These are phyloP conservation scores for Lonchura striata DNA, from an alignment of 2,113 vertebrate species.

Conservation along the genomic window DNA sequence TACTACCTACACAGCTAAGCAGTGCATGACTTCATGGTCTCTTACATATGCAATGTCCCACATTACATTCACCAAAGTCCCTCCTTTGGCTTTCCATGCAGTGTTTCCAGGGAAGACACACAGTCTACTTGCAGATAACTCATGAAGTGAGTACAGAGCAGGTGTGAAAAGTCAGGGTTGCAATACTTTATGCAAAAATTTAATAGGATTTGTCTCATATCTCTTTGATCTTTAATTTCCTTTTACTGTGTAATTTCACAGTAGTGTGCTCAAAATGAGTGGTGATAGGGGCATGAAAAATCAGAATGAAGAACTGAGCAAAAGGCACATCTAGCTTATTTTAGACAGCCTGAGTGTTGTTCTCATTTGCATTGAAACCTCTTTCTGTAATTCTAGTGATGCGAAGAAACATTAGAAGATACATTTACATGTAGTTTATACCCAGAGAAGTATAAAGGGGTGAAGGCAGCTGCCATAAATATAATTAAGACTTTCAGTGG, in stretches of 20 bases:
- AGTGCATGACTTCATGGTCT: not conserved
- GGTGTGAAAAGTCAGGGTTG: not conserved
- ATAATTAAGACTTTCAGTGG: not conserved
- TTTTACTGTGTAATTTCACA: not conserved
- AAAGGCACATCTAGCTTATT: not conserved
- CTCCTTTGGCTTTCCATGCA: not conserved
- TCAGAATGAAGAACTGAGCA: not conserved
- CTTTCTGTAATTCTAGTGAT: not conserved
- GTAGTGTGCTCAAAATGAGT: not conserved
- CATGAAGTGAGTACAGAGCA: not conserved
- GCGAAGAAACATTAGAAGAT: not conserved
- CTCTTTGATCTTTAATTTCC: conserved; percentile 18
- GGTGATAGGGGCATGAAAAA: not conserved
- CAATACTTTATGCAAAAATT: not conserved
- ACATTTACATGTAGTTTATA: not conserved
- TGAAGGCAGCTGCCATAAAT: not conserved
- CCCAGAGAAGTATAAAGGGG: not conserved
- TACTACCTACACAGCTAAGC: not conserved
- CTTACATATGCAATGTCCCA: not conserved
- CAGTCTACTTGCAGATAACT: not conserved
- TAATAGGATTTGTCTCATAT: not conserved
- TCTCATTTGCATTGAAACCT: not conserved
- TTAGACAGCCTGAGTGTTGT: not conserved
- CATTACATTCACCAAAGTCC: not conserved
- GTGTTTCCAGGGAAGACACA: fast-evolving